Evolutionary conservation across 2,888 invertebrate species (phyloP).

Genomic region (Trachelus stipa): DNA sequence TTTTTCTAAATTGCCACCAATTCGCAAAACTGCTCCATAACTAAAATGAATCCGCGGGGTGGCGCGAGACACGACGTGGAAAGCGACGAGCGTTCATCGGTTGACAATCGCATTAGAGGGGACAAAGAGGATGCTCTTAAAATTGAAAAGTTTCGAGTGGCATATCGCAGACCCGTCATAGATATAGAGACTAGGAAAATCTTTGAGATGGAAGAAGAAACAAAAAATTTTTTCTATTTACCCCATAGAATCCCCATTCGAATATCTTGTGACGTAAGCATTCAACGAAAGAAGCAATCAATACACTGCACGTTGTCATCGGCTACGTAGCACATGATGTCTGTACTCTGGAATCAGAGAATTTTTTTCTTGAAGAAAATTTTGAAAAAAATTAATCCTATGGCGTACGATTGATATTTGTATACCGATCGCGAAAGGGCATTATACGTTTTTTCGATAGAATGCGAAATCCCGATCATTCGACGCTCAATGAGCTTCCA

Average conservation of each 20-base stretch:
- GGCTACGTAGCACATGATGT: too few relatives aligned
- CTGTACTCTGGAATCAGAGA: too few relatives aligned
- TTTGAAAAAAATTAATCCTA: too few relatives aligned
- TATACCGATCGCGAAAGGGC: neutral
- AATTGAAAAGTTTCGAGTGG: neutral
- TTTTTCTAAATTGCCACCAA: constrained; percentile 43
- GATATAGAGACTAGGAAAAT: neutral
- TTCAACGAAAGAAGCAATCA: too few relatives aligned
- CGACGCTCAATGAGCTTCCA: neutral
- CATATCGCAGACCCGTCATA: neutral
- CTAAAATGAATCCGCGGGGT: constrained; percentile 39
- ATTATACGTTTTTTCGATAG: neutral
- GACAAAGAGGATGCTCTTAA: constrained; percentile 2
- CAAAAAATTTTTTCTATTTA: too few relatives aligned
- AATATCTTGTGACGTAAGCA: too few relatives aligned
- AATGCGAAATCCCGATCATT: neutral
- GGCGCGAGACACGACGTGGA: constrained; percentile 28
- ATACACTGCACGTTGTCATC: too few relatives aligned
- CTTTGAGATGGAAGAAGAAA: neutral
- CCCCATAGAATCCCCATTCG: too few relatives aligned
- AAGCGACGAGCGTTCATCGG: constrained; percentile 39
- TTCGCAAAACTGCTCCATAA: constrained; percentile 44
- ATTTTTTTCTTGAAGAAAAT: too few relatives aligned
- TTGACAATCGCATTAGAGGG: constrained; percentile 44
- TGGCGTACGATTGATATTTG: too few relatives aligned